Conservation (phyloP, 2,888 invertebrate species). For the Monoplex corrugatus region DNA sequence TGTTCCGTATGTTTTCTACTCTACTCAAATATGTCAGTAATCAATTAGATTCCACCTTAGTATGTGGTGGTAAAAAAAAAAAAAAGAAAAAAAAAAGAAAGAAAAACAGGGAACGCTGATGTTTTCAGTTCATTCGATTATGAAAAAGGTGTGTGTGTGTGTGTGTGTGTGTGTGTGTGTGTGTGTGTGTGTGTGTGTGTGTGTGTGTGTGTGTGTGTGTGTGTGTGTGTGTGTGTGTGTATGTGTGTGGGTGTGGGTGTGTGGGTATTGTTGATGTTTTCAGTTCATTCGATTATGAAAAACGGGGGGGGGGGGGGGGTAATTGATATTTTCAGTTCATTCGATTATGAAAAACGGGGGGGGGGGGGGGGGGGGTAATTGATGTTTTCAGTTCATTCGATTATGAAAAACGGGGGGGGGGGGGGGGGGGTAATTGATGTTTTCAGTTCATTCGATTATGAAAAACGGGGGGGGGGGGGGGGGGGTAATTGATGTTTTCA, state of each 20-base stretch:
- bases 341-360: neutral
- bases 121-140: neutral
- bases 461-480: too few species aligned
- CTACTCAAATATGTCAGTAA: neutral
- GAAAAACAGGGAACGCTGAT: too few species aligned
- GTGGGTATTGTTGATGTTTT: neutral
- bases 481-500: neutral
- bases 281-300: neutral
- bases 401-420: too few species aligned
- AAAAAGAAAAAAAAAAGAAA: too few species aligned
- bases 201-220: neutral
- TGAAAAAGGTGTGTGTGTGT: neutral
- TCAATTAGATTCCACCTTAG: neutral
- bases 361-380: neutral
- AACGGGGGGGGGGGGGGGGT: too few species aligned
- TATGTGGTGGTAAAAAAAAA: too few species aligned
- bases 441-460: too few species aligned
- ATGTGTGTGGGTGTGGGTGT: neutral
- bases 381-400: neutral
- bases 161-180: neutral
- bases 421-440: neutral
- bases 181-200: conserved; percentile 11
- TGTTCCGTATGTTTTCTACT: neutral
- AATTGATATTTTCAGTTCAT: too few species aligned
- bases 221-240: conserved; percentile 26